Conservation (phyloP, 2,113 vertebrate genomes). For the Actenoides hombroni region DNA sequence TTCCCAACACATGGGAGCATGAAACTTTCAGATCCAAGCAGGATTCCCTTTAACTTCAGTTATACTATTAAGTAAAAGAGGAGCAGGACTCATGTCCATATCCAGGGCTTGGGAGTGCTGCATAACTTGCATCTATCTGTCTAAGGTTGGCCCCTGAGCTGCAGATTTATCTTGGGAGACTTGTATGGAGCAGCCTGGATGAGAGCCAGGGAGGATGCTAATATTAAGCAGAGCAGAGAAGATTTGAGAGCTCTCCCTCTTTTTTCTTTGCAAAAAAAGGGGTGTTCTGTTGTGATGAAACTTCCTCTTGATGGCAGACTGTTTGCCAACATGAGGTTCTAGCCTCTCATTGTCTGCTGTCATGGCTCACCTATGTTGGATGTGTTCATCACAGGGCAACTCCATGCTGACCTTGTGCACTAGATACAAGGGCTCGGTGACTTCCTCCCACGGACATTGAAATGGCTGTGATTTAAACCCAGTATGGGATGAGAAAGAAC, state of each 20-base stretch:
- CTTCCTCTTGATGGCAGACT: not conserved
- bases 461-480: not conserved
- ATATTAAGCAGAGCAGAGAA: not conserved
- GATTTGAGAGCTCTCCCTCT: not conserved
- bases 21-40: not conserved
- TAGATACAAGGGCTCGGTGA: not conserved
- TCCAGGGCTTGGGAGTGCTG: not conserved
- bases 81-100: not conserved
- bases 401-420: accelerated
- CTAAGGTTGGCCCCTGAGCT: not conserved
- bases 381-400: not conserved
- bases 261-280: not conserved
- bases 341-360: not conserved
- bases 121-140: accelerated
- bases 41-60: not conserved
- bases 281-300: not conserved
- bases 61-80: not conserved
- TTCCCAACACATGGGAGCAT: not conserved
- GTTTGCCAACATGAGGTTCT: not conserved
- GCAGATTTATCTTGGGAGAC: not conserved
- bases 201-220: not conserved
- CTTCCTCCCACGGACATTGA: not conserved
- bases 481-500: not conserved
- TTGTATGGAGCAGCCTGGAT: not conserved
- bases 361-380: not conserved